Evolutionary conservation across 2,113 vertebrate species (phyloP).

Genomic region (Ophiodon elongatus): DNA sequence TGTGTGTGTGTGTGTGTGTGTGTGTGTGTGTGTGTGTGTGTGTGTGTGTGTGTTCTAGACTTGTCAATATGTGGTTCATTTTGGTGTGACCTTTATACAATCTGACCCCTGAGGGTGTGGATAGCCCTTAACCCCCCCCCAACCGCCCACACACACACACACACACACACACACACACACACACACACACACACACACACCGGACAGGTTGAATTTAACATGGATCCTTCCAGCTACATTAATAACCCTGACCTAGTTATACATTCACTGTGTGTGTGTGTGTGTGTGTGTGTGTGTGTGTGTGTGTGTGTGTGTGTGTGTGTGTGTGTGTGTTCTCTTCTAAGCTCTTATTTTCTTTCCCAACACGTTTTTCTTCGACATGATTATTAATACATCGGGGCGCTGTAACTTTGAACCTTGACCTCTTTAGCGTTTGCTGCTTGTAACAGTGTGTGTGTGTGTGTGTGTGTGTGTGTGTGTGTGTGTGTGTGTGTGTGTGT

Average conservation of each 20-base stretch:
- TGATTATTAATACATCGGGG: constrained; percentile 19
- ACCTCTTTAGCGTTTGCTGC: constrained; percentile 15
- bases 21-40: background rate
- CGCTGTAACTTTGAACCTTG: constrained; percentile 9
- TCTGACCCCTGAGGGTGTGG: background rate
- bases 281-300: constrained; percentile 10
- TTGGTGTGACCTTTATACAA: too few relatives aligned
- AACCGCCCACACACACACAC: too few relatives aligned
- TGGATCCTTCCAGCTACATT: background rate
- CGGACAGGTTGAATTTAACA: background rate
- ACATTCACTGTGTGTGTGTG: background rate
- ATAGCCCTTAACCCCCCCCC: background rate
- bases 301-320: background rate
- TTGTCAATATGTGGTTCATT: constrained; percentile 20
- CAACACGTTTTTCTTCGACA: constrained; percentile 5
- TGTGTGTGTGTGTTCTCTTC: background rate
- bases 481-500: background rate
- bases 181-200: background rate
- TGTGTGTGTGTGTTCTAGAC: background rate
- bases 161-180: constrained; percentile 32
- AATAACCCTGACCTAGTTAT: constrained; percentile 42
- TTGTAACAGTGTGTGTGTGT: background rate
- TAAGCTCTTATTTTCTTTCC: constrained; percentile 2
- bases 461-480: constrained; percentile 6
- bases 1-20: background rate